Evolutionary conservation across 2,888 invertebrate species (phyloP), one percentile per base, ranked within the genome.

Genomic region (Troilus luridus): DNA sequence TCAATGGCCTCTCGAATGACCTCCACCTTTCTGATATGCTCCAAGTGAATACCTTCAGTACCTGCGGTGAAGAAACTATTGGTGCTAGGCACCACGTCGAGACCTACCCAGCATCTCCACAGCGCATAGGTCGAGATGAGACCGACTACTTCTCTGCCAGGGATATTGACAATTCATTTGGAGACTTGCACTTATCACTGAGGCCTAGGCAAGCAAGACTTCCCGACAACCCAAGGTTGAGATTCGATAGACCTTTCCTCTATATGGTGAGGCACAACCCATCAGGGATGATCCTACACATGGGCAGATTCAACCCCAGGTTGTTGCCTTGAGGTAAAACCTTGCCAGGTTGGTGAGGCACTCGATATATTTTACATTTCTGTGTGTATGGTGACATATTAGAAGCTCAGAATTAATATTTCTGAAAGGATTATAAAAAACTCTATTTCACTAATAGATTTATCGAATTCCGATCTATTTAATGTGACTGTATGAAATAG

Each of bases 261-360:
- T 98, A 97, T 94, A 97, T 98, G 93, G 97, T 98, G 21, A 95
- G 98, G 93, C 98, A 98, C 94, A 98, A 98, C 94, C 98, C 98
- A 1, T 97, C 98, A n/a, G 98, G 98, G 92, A 96, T 98, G 95
- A 97, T 98, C 93, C 95, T 98, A 90, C 97, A 97, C 94, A 97
- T 98, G 95, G 98, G 98, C 81, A 95, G 98, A 94, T 98, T 97
- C 95, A 98, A 97, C 94, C 98, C 97, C 81, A 96, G 97, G 94
- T 95, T 97, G 94, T 94, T 97, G 94, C 97, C 97, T 94, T 97
- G 64, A 88, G 19, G 17, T 41, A 77, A 17, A 77, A 8, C 41
- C 27, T 21, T 14, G 59, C 56, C n/a, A 58, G 14, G n/a, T 88
- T 88, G 88, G 58, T n/a, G 7, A 88, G 21, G 56, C 21, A 58